Evolutionary conservation across 2,797 vertebrate species (phyloP), one percentile per base, ranked within the genome.

Genomic region (Gobio occitaniae): DNA sequence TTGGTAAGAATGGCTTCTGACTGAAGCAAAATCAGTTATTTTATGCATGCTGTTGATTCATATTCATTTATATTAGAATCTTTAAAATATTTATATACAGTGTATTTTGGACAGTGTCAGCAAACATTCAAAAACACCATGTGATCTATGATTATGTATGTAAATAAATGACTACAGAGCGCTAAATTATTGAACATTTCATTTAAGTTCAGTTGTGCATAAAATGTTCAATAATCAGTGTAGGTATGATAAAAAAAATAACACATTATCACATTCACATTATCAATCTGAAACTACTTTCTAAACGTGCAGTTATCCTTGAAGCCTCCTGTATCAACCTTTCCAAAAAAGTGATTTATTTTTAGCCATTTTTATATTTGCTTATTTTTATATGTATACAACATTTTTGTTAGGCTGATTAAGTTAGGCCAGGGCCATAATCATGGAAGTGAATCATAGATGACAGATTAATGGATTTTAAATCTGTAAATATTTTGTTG

Each of bases 1-100:
- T 99, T 1, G 98, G 98, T 98, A 92, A 95, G 95, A 81, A 86
- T 3, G 3, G 6, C 5, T 44, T 41, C 63, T 38, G 36, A 41
- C 17, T 48, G 4, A 15, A 47, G 41, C n/a, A 75, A 16, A 32
- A 63, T 32, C 3, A 8, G 29, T 83, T 47, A 29, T 9, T 65
- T 7, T 16, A n/a, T 81, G 11, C 15, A 44, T 70, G 52, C 11
- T 56, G 6, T 77, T 63, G 13, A 38, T 61, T 56, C 6, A 61
- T 32, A 82, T 61, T 16, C 5, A 16, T 44, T 47, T 25, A 21
- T 71, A 71, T 19, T 56, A 16, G 15, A 81, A 48, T 32, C 21
- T 61, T 41, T 56, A 29, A 41, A 78, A 47, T 65, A 65, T 29
- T 56, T 19, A 8, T 10, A 17, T 70, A 8, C 41, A 19, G 32